Evolutionary conservation across 2,797 vertebrate species (phyloP).

Genomic region (Molossus molossus): DNA sequence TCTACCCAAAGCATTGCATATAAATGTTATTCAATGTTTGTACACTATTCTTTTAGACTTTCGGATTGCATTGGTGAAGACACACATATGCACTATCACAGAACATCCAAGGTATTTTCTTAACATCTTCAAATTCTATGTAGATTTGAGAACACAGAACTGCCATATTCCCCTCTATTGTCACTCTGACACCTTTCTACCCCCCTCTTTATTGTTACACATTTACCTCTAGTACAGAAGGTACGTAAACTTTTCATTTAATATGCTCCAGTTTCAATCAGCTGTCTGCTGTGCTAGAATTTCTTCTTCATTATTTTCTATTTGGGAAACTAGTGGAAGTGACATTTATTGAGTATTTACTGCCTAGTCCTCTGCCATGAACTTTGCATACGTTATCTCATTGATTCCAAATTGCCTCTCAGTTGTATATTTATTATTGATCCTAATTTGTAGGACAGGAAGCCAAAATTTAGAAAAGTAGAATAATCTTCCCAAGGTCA

Average conservation of each 20-base stretch:
- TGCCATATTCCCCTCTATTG: background rate
- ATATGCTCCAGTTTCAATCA: background rate
- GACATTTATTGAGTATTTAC: background rate
- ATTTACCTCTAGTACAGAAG: background rate
- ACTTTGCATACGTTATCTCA: background rate
- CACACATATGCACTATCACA: background rate
- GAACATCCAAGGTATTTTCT: background rate
- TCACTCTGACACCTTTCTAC: background rate
- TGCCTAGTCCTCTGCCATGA: background rate
- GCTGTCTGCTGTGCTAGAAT: background rate
- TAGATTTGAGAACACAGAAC: background rate
- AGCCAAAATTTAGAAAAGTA: background rate
- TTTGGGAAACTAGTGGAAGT: background rate
- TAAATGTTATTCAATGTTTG: constrained; percentile 7
- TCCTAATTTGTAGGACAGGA: background rate
- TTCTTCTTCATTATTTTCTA: constrained; percentile 31
- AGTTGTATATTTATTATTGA: background rate
- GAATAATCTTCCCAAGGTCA: background rate
- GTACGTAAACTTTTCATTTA: background rate
- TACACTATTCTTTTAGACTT: background rate
- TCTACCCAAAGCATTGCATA: background rate
- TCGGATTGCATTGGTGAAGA: background rate
- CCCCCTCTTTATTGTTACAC: background rate
- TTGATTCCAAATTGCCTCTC: background rate
- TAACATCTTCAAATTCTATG: background rate